Percentiles rank a stretch among this genome's conserved stretches.
Evolutionary conservation across 2,113 vertebrate genomes (phyloP).

Genomic region (Muscicapa adusta): DNA sequence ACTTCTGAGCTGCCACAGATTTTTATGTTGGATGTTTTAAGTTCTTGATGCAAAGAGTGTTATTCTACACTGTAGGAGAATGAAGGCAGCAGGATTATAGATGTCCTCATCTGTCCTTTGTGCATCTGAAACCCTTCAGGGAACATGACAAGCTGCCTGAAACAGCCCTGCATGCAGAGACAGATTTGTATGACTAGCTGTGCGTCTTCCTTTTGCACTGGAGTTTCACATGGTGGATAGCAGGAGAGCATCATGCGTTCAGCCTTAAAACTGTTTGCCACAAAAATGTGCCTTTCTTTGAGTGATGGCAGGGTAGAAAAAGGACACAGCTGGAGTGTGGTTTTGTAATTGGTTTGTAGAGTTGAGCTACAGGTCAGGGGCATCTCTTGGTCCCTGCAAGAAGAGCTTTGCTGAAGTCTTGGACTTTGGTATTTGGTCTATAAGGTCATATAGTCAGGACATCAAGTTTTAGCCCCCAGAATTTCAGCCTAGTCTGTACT

Average conservation of each 20-base stretch:
- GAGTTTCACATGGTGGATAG: not conserved
- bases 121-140: not conserved
- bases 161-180: accelerated
- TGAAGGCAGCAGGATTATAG: not conserved
- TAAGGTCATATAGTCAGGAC: not conserved
- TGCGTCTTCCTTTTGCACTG: not conserved
- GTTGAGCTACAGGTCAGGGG: not conserved
- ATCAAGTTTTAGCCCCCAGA: not conserved
- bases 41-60: not conserved
- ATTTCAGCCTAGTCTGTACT: not conserved
- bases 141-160: not conserved
- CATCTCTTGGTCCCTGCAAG: not conserved
- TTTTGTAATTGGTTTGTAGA: not conserved
- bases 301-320: not conserved
- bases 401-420: not conserved
- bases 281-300: not conserved
- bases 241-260: not conserved
- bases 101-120: not conserved
- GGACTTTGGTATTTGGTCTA: not conserved
- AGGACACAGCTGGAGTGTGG: not conserved
- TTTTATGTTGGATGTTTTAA: not conserved
- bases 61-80: not conserved
- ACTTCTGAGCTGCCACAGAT: not conserved
- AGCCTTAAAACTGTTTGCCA: not conserved
- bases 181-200: not conserved